A percentile compares a stretch with the other conserved stretches of the same genome.
Evolutionary conservation across 1,140 invertebrate genomes (phyloP).

Genomic region (Polyergus mexicanus): DNA sequence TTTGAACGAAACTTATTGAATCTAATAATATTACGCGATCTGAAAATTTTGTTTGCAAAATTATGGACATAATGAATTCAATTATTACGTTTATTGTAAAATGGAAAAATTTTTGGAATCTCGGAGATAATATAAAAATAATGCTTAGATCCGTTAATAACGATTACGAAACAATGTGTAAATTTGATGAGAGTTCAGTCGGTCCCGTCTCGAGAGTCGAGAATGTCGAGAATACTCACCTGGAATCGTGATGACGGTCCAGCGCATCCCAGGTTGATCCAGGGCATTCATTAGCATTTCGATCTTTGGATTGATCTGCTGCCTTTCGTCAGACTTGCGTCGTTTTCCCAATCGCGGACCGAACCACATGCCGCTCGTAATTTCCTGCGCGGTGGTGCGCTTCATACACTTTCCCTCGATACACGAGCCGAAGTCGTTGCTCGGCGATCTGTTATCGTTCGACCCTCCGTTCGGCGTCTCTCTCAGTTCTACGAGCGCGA

Average conservation of each 20-base stretch:
- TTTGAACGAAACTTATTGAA: background rate
- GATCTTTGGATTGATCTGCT: constrained; percentile 70
- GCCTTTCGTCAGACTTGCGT: constrained; percentile 77
- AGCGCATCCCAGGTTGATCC: constrained; percentile 67
- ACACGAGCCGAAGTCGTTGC: constrained; percentile 74
- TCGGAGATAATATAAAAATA: background rate
- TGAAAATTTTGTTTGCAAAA: no score
- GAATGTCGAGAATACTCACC: constrained; percentile 60
- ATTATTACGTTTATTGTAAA: background rate
- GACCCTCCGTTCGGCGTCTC: constrained; percentile 33
- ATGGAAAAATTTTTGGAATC: background rate
- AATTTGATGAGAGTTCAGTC: no score
- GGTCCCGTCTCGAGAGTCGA: background rate
- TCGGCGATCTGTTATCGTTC: constrained; percentile 41
- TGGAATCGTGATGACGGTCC: constrained; percentile 77
- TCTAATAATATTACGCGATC: no score
- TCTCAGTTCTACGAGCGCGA: constrained; percentile 37
- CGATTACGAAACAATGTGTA: background rate
- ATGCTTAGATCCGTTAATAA: background rate
- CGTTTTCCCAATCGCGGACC: constrained; percentile 83
- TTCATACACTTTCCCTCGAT: constrained; percentile 76
- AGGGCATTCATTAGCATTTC: constrained; percentile 76
- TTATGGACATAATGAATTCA: no score
- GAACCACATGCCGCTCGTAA: constrained; percentile 83
- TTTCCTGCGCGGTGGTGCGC: constrained; percentile 71